Base-by-base conservation (phyloP, 2,797 vertebrate genomes). In the Scleropages formosus region DNA sequence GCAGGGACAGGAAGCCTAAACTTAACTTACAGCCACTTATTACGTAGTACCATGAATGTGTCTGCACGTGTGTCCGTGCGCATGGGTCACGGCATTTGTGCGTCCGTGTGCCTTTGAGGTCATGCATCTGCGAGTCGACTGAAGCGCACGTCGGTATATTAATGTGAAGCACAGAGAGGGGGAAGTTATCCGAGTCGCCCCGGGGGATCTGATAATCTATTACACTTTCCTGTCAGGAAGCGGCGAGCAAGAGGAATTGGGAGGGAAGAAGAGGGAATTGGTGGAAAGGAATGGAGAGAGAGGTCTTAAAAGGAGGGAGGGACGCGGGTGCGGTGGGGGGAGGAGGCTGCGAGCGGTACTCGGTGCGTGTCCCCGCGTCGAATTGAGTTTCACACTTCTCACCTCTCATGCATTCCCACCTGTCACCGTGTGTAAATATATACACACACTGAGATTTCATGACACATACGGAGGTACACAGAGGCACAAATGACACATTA, bases 381-480 rank as follows among this genome's bases (percentile, higher is more conserved):
- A 87, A 85, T 89, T 88, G 82, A 87, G 85, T 93, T 92, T 92
- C 90, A 82, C 86, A 89, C 89, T 86, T 87, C 86, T 89, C 85
- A 88, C 87, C 88, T 88, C 88, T 85, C 84, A 81, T 83, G 89
- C 88, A 93, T 93, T 91, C 91, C 88, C 92, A 92, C 90, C 90
- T 92, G 91, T 92, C 90, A 92, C 80, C 83, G 80, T 82, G 90
- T 80, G 88, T 92, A 91, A 91, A 93, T 91, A 92, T 91, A 92
- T 84, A 89, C 86, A 81, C 81, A 84, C 78, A 69, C 7, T 53
- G 49, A 67, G 51, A 44, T 63, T 6, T 22, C 12, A 49, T 75
- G 56, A 75, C 75, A 77, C 73, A 62, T 72, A 64, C 53, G 70
- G 47, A 75, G 71, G 75, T 56, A 60, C 69, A 56, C 27, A 62